Evolutionary conservation across 2,113 vertebrate species (phyloP).

Genomic region (Sialia sialis): DNA sequence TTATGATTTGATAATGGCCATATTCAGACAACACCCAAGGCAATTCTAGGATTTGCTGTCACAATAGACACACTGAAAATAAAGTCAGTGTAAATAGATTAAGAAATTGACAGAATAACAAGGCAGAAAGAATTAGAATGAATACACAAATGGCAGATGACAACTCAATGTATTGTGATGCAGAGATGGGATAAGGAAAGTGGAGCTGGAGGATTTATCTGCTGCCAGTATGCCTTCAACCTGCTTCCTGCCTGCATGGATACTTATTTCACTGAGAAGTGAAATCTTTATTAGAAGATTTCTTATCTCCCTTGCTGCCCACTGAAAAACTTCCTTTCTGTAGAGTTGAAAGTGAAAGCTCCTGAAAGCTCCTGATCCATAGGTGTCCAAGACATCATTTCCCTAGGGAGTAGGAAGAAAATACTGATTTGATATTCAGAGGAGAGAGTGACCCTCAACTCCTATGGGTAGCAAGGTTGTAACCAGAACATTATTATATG

Average conservation of each 20-base stretch:
- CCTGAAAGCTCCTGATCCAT: not conserved
- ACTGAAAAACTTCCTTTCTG: not conserved
- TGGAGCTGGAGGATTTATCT: slow-evolving; percentile 4
- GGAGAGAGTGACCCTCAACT: not conserved
- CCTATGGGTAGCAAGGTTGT: not conserved
- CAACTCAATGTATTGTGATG: not conserved
- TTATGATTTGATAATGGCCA: slow-evolving; percentile 67
- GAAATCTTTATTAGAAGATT: slow-evolving; percentile 28
- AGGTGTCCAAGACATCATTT: not conserved
- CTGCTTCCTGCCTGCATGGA: not conserved
- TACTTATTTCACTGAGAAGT: slow-evolving; percentile 2
- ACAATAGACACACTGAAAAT: slow-evolving; percentile 70
- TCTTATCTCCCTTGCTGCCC: slow-evolving; percentile 17
- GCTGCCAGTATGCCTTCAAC: slow-evolving; percentile 26
- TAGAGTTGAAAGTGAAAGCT: not conserved
- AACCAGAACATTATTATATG: not conserved
- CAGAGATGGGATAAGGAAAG: not conserved
- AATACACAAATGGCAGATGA: slow-evolving; percentile 46
- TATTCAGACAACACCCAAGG: slow-evolving; percentile 72
- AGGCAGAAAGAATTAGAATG: slow-evolving; percentile 67
- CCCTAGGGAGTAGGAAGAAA: not conserved
- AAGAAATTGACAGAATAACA: slow-evolving; percentile 74
- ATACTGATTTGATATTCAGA: not conserved
- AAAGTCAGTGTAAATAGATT: slow-evolving; percentile 73
- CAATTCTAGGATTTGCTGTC: slow-evolving; percentile 70